phyloP scores from a whole-genome alignment of 2,113 vertebrate species.

The Chamaetylas fuelleborni region DNA sequence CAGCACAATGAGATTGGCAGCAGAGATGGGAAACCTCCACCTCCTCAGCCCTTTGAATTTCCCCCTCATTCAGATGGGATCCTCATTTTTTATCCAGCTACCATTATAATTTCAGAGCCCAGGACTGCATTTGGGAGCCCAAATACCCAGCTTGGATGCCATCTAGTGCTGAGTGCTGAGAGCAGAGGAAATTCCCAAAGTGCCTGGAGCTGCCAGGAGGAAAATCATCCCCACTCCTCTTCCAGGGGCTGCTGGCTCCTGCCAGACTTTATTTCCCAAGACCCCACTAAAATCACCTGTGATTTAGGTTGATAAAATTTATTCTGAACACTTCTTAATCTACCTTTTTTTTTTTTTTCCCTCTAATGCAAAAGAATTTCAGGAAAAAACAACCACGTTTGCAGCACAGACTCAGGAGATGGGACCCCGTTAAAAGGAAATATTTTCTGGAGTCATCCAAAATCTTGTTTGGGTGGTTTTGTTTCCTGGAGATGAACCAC shows the following conservation, averaged over 20 bases:
- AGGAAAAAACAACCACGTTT: not conserved
- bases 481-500: not conserved
- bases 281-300: not conserved
- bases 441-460: not conserved
- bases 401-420: not conserved
- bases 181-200: not conserved
- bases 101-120: not conserved
- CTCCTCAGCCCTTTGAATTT: rapidly evolving
- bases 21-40: not conserved
- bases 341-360: too few species aligned
- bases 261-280: not conserved
- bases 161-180: constrained; percentile 19
- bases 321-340: not conserved
- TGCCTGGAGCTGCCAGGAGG: not conserved
- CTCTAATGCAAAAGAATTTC: not conserved
- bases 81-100: not conserved
- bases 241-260: not conserved
- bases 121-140: not conserved
- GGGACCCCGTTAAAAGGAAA: not conserved
- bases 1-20: not conserved
- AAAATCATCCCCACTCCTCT: not conserved
- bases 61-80: not conserved
- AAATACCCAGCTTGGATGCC: not conserved
- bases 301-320: not conserved
- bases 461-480: not conserved